phyloP scores from a whole-genome alignment of 2,113 vertebrate species.

The Setophaga coronata region DNA sequence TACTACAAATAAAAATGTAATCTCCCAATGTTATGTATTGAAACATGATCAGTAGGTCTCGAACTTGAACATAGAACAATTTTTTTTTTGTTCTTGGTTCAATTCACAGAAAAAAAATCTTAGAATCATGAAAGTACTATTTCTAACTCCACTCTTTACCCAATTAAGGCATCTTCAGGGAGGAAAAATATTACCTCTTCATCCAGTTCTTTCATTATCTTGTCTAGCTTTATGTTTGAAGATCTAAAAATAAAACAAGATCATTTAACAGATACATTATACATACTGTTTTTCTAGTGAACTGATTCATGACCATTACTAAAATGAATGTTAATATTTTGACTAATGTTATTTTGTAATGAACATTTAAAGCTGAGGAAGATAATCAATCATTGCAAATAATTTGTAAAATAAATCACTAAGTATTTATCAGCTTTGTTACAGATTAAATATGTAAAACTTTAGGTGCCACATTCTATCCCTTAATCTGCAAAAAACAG shows the following conservation, averaged over 20 bases:
- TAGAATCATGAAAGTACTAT: not conserved
- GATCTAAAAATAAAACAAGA: conserved; percentile 75
- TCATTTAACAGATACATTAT: not conserved
- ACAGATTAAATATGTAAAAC: not conserved
- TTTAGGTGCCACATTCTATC: not conserved
- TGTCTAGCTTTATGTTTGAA: conserved; percentile 92
- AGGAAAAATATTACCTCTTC: conserved; percentile 86
- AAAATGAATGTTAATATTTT: not conserved
- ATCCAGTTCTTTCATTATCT: conserved; percentile 96
- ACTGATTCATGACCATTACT: not conserved
- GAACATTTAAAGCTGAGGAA: not conserved
- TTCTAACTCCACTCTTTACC: not conserved
- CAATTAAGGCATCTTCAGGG: not conserved
- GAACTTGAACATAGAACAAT: not conserved
- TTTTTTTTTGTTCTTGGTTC: not conserved
- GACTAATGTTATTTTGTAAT: not conserved
- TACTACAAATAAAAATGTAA: not conserved
- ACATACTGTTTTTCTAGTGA: not conserved
- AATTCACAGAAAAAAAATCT: not conserved
- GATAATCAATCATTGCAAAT: not conserved
- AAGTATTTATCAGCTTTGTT: not conserved
- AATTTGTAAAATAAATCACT: not conserved
- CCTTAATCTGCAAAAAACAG: not conserved
- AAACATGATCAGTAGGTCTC: not conserved
- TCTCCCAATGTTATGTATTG: not conserved